A percentile compares a stretch with the other conserved stretches of the same genome.
Evolutionary conservation across 2,888 invertebrate genomes (phyloP).

Genomic region (Drosophila vallismaia): DNA sequence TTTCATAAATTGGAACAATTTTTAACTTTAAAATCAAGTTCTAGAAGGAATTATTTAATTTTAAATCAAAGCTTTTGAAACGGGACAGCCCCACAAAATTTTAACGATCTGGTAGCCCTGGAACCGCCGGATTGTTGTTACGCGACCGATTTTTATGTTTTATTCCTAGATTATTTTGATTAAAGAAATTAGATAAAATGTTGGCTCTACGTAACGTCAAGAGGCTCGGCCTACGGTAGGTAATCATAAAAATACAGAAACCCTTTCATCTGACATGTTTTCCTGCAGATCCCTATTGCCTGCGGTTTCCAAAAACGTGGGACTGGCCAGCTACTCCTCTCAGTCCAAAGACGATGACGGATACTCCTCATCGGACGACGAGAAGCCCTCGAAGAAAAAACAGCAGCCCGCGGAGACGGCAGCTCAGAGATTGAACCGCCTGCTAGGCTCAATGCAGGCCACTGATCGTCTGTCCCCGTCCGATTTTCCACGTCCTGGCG

Average conservation of each 20-base stretch:
- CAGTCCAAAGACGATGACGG: slow-evolving; percentile 70
- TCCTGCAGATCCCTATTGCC: slow-evolving; percentile 53
- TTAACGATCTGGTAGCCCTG: slow-evolving; percentile 14
- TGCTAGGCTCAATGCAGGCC: slow-evolving; percentile 82
- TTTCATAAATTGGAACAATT: too few relatives aligned
- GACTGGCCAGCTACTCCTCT: slow-evolving; percentile 53
- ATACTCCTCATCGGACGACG: slow-evolving; percentile 76
- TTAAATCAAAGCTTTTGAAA: too few relatives aligned
- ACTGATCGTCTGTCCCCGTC: slow-evolving; percentile 59
- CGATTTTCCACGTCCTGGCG: slow-evolving; percentile 78
- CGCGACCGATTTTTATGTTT: slow-evolving; percentile 58
- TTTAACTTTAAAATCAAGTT: neutral
- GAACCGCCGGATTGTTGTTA: slow-evolving; percentile 50
- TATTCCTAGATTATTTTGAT: slow-evolving; percentile 31
- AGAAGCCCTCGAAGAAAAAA: slow-evolving; percentile 63
- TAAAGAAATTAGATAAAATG: slow-evolving; percentile 55
- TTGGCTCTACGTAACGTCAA: slow-evolving; percentile 48
- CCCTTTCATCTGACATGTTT: neutral
- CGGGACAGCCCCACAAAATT: neutral
- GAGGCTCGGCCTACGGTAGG: slow-evolving; percentile 52
- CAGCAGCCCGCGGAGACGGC: slow-evolving; percentile 71
- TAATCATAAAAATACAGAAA: neutral
- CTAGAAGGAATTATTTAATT: too few relatives aligned
- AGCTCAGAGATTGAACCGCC: slow-evolving; percentile 78
- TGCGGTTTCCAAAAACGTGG: slow-evolving; percentile 69